Percentiles rank a stretch among this genome's conserved stretches.
These are phyloP conservation scores for Lepidochrysops patricia DNA, from an alignment of 2,888 invertebrate species.

Conservation along the genomic window DNA sequence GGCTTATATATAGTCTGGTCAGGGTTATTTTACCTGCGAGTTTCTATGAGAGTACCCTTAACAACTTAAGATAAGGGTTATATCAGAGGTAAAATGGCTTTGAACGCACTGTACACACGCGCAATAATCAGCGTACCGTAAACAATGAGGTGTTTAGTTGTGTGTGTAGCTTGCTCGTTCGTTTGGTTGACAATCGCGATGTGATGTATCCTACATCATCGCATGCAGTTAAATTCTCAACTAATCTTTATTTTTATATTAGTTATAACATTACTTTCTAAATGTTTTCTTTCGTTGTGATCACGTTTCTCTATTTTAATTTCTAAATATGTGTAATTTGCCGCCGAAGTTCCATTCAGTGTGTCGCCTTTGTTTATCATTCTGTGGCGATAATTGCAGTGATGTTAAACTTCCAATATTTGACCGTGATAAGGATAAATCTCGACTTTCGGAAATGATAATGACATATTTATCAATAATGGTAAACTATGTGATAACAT, in stretches of 20 bases:
- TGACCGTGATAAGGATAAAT: conserved; percentile 82
- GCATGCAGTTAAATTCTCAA: conserved; percentile 72
- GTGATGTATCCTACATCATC: conserved; percentile 73
- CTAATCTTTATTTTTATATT: conserved; percentile 65
- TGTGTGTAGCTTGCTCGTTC: conserved; percentile 70
- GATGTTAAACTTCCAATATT: conserved; percentile 85
- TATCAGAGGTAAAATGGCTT: no score
- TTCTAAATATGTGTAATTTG: conserved; percentile 91
- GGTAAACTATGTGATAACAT: conserved; percentile 72
- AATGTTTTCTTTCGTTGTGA: conserved; percentile 71
- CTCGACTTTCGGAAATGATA: conserved; percentile 81
- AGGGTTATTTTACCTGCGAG: no score
- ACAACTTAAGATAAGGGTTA: no score
- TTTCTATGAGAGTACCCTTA: no score
- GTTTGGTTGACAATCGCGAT: conserved; percentile 74
- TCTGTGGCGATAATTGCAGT: conserved; percentile 79
- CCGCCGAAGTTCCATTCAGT: conserved; percentile 94
- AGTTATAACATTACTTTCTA: conserved; percentile 69
- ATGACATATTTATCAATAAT: conserved; percentile 86
- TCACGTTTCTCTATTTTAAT: conserved; percentile 66
- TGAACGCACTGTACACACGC: no score
- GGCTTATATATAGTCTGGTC: no score
- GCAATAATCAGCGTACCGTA: conserved; percentile 55
- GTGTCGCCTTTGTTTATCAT: conserved; percentile 94
- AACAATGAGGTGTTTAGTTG: conserved; percentile 59